Conservation (phyloP, 1,140 invertebrate genomes). For the Ladona fulva region DNA sequence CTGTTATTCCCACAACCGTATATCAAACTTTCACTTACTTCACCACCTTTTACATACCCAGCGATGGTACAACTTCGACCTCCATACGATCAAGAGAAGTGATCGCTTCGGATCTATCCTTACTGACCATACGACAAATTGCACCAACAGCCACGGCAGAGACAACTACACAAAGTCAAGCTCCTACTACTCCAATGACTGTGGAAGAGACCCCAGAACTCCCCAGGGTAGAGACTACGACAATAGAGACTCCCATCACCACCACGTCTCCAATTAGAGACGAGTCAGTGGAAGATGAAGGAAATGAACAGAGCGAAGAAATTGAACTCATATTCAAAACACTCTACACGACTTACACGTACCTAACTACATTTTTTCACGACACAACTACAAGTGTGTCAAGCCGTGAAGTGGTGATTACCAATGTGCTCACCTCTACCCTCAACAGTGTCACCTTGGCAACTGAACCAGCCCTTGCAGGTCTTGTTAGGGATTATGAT, state of each 20-base stretch:
- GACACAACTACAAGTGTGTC: conserved; percentile 66
- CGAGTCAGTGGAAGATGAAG: conserved; percentile 40
- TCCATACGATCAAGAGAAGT: conserved; percentile 62
- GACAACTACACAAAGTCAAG: conserved; percentile 32
- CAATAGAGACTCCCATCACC: conserved; percentile 17
- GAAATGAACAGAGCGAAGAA: conserved; percentile 44
- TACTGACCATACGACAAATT: conserved; percentile 11
- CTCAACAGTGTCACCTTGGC: conserved; percentile 40
- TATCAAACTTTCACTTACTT: conserved; percentile 71
- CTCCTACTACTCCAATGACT: conserved; percentile 21
- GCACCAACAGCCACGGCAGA: conserved; percentile 21
- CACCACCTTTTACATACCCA: conserved; percentile 67
- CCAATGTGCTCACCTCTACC: conserved; percentile 75
- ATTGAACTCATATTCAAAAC: conserved; percentile 77
- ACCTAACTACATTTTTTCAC: conserved; percentile 81
- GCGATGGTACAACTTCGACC: conserved; percentile 52
- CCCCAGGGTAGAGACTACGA: conserved; percentile 34
- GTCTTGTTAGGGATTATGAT: conserved; percentile 39
- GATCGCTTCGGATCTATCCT: conserved; percentile 13
- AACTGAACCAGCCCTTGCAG: conserved; percentile 40
- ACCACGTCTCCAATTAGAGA: conserved; percentile 26
- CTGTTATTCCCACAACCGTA: conserved; percentile 49
- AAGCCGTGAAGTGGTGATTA: conserved; percentile 72
- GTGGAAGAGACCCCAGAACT: conserved; percentile 20
- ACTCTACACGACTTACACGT: conserved; percentile 79